A percentile compares a stretch with the other conserved stretches of the same genome.
Conservation (phyloP, 2,113 vertebrate genomes). For the human region DNA sequence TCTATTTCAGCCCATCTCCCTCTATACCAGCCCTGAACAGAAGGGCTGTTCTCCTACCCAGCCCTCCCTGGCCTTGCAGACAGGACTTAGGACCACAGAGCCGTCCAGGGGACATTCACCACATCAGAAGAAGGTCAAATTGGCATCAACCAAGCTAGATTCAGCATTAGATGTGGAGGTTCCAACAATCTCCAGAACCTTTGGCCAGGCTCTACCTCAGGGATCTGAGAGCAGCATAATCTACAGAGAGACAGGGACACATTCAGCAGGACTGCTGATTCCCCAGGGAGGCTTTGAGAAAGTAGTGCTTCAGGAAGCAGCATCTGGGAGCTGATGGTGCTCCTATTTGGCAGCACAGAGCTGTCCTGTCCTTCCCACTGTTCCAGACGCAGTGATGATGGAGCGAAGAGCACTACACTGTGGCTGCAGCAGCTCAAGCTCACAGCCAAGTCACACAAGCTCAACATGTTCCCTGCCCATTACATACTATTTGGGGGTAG, state of each 20-base stretch:
- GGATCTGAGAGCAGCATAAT: background rate
- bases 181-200: background rate
- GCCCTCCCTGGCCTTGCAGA: background rate
- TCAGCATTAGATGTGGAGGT: background rate
- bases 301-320: background rate
- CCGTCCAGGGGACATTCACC: background rate
- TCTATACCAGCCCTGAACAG: background rate
- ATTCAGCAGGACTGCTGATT: background rate
- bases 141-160: background rate
- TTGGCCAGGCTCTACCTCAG: background rate
- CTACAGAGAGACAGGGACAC: background rate
- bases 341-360: background rate
- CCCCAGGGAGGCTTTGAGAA: background rate
- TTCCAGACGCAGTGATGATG: background rate
- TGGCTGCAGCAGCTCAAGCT: background rate
- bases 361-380: background rate
- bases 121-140: background rate
- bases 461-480: background rate
- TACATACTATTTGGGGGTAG: background rate
- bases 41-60: background rate
- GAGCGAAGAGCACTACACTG: background rate
- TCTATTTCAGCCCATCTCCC: background rate
- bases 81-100: background rate
- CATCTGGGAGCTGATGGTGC: background rate
- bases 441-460: background rate